These are phyloP conservation scores for Dolomedes plantarius DNA, from an alignment of 2,888 invertebrate genomes.

Conservation along the genomic window DNA sequence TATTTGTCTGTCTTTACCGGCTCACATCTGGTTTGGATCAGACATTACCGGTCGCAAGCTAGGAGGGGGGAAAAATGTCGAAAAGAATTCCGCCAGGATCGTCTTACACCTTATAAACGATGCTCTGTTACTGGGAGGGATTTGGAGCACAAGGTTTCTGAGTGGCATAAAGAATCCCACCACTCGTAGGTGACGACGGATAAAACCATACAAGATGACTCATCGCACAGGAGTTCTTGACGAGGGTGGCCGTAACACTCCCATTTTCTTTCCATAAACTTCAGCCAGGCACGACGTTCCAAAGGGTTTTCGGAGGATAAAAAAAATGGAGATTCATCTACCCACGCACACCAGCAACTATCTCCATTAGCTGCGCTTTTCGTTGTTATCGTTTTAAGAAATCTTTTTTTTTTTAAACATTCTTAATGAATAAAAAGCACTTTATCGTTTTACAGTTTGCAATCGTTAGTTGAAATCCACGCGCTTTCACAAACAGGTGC, in stretches of 20 bases:
- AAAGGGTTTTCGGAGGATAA: too few relatives aligned
- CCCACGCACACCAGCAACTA: background rate
- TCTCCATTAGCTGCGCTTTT: too few relatives aligned
- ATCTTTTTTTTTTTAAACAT: too few relatives aligned
- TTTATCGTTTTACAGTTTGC: too few relatives aligned
- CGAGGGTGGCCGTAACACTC: background rate
- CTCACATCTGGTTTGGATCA: conserved; percentile 66
- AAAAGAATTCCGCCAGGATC: conserved; percentile 21
- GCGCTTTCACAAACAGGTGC: too few relatives aligned
- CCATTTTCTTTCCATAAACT: background rate
- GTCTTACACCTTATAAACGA: conserved; percentile 54
- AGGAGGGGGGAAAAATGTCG: conserved; percentile 6
- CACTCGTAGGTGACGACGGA: conserved; percentile 61
- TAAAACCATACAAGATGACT: conserved; percentile 37
- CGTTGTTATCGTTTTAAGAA: too few relatives aligned
- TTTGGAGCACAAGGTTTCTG: conserved; percentile 1
- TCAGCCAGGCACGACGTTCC: too few relatives aligned
- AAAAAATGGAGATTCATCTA: background rate
- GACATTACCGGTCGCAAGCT: conserved; percentile 21
- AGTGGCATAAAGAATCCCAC: background rate
- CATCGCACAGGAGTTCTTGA: conserved; percentile 17
- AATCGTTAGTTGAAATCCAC: too few relatives aligned
- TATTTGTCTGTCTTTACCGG: conserved; percentile 50
- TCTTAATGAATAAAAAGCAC: too few relatives aligned
- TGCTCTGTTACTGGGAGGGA: conserved; percentile 12